Conservation (phyloP, 2,113 vertebrate genomes). For the Propithecus coquereli region DNA sequence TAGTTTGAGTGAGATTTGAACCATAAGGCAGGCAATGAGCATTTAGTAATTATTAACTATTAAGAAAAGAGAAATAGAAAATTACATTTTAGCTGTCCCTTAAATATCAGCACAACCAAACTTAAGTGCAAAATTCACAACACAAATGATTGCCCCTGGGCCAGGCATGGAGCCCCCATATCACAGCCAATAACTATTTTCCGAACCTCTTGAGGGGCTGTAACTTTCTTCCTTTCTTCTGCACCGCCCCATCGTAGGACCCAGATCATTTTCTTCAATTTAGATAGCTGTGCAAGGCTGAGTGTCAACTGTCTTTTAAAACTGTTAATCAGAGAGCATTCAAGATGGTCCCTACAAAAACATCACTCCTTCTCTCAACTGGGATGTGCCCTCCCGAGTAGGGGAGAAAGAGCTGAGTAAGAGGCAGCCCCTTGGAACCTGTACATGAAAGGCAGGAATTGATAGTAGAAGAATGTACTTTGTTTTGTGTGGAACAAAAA, state of each 20-base stretch:
- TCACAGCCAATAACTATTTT: not conserved
- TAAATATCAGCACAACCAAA: not conserved
- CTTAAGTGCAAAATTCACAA: not conserved
- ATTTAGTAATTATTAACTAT: not conserved
- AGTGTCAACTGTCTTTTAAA: not conserved
- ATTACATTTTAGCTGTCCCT: not conserved
- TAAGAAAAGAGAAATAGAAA: not conserved
- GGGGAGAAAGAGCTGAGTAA: not conserved
- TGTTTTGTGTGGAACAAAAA: too few relatives aligned
- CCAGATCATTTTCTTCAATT: not conserved
- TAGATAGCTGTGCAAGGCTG: not conserved
- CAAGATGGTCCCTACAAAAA: not conserved
- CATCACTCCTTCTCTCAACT: not conserved
- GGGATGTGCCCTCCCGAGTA: not conserved
- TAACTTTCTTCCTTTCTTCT: not conserved
- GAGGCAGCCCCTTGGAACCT: not conserved
- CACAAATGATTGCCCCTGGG: not conserved
- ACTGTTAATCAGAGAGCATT: not conserved
- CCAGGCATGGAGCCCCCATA: not conserved
- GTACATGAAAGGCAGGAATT: too few relatives aligned
- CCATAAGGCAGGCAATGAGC: not conserved
- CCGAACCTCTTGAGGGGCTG: not conserved
- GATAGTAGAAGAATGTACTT: too few relatives aligned
- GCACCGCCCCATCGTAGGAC: not conserved
- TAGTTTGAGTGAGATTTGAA: not conserved